phyloP scores from a whole-genome alignment of 2,888 invertebrate species.

The Campopleginae sp. region DNA sequence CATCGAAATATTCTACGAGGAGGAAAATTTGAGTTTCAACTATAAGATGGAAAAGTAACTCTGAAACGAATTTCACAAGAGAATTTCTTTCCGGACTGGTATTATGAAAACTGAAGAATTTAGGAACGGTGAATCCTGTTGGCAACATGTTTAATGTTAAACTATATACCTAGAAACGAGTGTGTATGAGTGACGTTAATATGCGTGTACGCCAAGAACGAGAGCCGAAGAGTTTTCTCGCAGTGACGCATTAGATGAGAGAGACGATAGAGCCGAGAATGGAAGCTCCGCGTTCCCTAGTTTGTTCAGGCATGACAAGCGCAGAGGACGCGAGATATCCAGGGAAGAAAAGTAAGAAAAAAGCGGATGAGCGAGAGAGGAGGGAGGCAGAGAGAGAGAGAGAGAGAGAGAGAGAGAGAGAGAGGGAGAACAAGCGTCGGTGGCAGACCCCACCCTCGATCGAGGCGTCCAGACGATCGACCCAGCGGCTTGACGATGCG shows the following conservation, averaged over 20 bases:
- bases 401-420: constrained; percentile 27
- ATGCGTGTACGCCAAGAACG: background rate
- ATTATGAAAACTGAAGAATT: background rate
- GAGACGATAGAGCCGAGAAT: constrained; percentile 17
- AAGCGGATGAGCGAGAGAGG: background rate
- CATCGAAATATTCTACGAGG: background rate
- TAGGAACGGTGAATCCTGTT: background rate
- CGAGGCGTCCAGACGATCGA: constrained; percentile 68
- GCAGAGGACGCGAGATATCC: constrained; percentile 21
- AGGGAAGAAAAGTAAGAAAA: constrained; percentile 33
- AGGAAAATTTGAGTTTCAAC: too few species aligned
- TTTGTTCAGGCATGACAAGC: constrained; percentile 38
- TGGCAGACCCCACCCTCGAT: constrained; percentile 52
- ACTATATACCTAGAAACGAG: background rate
- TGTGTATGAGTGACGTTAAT: constrained; percentile 23
- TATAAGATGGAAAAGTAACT: background rate
- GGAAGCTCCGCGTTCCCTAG: constrained; percentile 47
- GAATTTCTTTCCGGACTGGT: background rate
- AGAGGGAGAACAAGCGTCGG: constrained; percentile 56
- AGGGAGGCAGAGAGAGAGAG: constrained; percentile 47
- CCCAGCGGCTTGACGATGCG: constrained; percentile 58
- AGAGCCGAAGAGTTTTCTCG: constrained; percentile 44
- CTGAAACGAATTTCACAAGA: background rate
- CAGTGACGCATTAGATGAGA: constrained; percentile 50
- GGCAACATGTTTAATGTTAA: background rate